Base-by-base conservation (phyloP, 2,113 vertebrate genomes). In the Coptodon rendalli region DNA sequence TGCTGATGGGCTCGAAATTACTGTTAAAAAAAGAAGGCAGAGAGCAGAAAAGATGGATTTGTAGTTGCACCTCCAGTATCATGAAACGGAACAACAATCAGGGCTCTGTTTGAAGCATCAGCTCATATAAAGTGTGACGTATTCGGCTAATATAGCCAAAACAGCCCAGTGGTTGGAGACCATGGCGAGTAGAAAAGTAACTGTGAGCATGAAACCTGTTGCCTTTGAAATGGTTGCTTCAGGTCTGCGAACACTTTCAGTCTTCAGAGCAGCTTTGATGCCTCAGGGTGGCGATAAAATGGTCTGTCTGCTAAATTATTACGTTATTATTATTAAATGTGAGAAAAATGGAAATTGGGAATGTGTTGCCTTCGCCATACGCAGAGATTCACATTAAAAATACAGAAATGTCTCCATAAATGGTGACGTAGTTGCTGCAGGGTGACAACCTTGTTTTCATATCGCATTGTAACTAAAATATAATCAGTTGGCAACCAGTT, bases 401-500 rank as follows among this genome's bases (percentile, higher is more conserved):
- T 22, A 40, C 63, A 40, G 63, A 68, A 68, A 68, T 68, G n/a
- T 38, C 63, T 68, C 4, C 63, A 40, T 38, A 40, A 68, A 68
- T 40, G 7, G 36, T 13, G 61, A 66, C 4, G 34, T 38, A 66
- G 61, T 0, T 68, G 63, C 36, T 68, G 63, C 11, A 0, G 2
- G 22, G 14, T 2, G 14, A 27, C 22, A 27, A 3, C 22, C 13
- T 16, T 27, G 38, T 24, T 45, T 73, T 73, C 8, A 73, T 45
- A 45, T 45, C 17, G 68, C 38, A 45, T 17, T 27, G 40, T 73
- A 73, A 45, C 22, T 9, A 10, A 24, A 73, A 45, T 27, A 27
- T 24, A 43, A 43, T 6, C 12, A 3, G 12, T 71, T 71, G 36
- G 31, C n/a, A 73, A 73, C 38, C n/a, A 10, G 13, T 73, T 45